A percentile compares a stretch with the other conserved stretches of the same genome.
Evolutionary conservation across 64 coral and sea anemone species (phyloP).

Genomic region (Stylophora pistillata): DNA sequence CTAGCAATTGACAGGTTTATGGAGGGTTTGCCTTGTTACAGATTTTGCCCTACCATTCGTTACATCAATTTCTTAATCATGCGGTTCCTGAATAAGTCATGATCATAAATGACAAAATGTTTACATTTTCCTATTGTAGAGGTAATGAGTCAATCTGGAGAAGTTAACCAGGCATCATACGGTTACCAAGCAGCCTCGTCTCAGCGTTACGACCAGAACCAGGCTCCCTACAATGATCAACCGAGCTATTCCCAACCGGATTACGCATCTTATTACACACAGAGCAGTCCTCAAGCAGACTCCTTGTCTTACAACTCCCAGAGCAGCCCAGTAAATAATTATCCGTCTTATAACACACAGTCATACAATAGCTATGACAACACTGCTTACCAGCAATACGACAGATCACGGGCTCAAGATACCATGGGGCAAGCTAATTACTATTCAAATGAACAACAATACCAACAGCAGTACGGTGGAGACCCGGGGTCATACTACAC

Average conservation of each 20-base stretch:
- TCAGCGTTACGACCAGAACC: neutral
- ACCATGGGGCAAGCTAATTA: neutral
- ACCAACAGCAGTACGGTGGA: neutral
- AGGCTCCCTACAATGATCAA: conserved; percentile 1
- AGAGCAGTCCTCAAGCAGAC: neutral
- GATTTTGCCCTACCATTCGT: too few species aligned
- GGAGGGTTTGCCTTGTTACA: too few species aligned
- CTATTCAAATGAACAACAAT: conserved; percentile 14
- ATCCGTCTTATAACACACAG: neutral
- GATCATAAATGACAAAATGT: too few species aligned
- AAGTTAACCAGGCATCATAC: conserved; percentile 11
- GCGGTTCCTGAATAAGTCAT: too few species aligned
- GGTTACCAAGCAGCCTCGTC: conserved; percentile 14
- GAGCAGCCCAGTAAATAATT: neutral
- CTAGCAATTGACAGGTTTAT: too few species aligned
- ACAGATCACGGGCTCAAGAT: neutral
- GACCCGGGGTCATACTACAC: conserved; percentile 20
- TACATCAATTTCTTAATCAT: too few species aligned
- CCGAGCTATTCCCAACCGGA: neutral
- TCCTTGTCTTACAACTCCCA: neutral
- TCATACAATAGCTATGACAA: neutral
- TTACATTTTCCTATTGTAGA: too few species aligned
- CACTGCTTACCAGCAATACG: neutral
- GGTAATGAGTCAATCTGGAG: neutral
- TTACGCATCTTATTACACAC: conserved; percentile 5